phyloP scores from a whole-genome alignment of 2,113 vertebrate genomes.

The Phodopus roborovskii region DNA sequence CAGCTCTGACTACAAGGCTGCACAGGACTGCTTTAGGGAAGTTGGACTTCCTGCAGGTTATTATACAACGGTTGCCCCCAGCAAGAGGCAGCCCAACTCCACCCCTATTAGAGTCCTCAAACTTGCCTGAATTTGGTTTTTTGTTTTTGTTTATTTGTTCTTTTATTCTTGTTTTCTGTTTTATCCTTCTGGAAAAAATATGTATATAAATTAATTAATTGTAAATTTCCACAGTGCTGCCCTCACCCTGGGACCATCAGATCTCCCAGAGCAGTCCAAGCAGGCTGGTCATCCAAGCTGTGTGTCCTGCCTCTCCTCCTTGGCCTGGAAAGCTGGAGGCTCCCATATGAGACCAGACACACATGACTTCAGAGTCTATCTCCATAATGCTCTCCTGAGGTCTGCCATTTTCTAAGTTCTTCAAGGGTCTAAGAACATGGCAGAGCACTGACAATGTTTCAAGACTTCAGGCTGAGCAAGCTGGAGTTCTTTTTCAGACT shows the following conservation, averaged over 20 bases:
- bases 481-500: conserved; percentile 51
- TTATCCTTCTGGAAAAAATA: neutral
- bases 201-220: neutral
- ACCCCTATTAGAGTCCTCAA: neutral
- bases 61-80: neutral
- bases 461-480: conserved; percentile 43
- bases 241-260: neutral
- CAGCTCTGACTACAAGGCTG: neutral
- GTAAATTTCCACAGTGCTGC: neutral
- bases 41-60: neutral
- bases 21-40: neutral
- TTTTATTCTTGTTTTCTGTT: neutral
- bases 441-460: neutral
- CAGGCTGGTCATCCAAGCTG: neutral
- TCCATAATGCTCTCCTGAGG: neutral
- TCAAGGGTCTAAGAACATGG: conserved; percentile 52
- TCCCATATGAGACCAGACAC: neutral
- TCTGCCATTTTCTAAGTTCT: conserved; percentile 43
- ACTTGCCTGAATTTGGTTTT: neutral
- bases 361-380: neutral
- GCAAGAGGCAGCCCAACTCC: neutral
- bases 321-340: neutral
- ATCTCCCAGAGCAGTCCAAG: neutral
- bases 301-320: neutral
- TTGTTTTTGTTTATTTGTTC: neutral